Evolutionary conservation across 2,113 vertebrate species (phyloP).

Genomic region (Coregonus clupeaformis): DNA sequence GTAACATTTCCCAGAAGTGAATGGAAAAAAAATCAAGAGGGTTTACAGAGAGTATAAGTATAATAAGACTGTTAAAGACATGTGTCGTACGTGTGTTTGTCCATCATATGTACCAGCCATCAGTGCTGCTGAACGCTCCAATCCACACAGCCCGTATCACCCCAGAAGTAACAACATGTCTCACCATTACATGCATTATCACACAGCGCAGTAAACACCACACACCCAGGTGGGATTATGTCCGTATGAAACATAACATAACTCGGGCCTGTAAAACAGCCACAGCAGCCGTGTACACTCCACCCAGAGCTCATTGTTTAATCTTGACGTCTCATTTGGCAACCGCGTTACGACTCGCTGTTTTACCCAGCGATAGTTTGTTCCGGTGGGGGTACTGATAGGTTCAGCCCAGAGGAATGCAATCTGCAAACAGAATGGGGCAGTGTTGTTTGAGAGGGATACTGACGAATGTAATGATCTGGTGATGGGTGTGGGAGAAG

Average conservation of each 20-base stretch:
- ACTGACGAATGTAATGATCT: not conserved
- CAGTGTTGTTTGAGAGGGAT: not conserved
- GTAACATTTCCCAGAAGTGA: too few relatives aligned
- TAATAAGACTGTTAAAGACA: too few relatives aligned
- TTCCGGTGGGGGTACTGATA: not conserved
- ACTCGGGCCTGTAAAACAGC: not conserved
- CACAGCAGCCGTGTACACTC: not conserved
- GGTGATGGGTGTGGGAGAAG: not conserved
- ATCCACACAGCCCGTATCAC: not conserved
- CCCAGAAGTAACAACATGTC: not conserved
- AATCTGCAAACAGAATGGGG: slow-evolving; percentile 17
- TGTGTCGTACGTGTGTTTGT: not conserved
- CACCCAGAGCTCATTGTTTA: slow-evolving; percentile 2
- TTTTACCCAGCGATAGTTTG: not conserved
- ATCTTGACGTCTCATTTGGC: slow-evolving; percentile 31
- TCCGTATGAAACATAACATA: slow-evolving; percentile 5
- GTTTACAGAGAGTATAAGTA: too few relatives aligned
- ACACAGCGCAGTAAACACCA: not conserved
- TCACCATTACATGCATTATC: not conserved
- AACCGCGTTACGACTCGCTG: not conserved
- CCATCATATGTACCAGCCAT: not conserved
- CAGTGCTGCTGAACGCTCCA: not conserved
- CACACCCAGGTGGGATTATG: too few relatives aligned
- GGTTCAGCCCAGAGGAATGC: not conserved
- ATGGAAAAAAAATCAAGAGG: too few relatives aligned